Conservation (phyloP, 2,888 invertebrate species). For the Microctonus brassicae region DNA sequence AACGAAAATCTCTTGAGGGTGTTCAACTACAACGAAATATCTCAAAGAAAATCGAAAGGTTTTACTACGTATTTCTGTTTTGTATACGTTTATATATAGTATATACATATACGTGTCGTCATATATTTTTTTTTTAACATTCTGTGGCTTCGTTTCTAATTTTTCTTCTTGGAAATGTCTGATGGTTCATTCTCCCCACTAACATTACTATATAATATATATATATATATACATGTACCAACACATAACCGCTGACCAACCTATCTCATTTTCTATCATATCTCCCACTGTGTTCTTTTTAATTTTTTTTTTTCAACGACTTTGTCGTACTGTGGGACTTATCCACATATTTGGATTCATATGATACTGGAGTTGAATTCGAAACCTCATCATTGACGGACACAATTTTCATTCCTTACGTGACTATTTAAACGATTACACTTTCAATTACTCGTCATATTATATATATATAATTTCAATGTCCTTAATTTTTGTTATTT, state of each 20-base stretch:
- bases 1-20: background rate
- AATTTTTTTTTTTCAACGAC: background rate
- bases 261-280: background rate
- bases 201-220: too few relatives aligned
- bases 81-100: background rate
- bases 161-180: background rate
- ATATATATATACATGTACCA: too few relatives aligned
- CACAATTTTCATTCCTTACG: background rate
- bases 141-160: background rate
- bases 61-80: background rate
- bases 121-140: background rate
- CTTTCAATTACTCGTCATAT: background rate
- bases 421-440: background rate
- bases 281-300: background rate
- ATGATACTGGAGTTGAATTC: background rate
- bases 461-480: background rate
- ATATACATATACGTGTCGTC: background rate
- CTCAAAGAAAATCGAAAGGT: slow-evolving; percentile 7
- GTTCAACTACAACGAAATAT: background rate
- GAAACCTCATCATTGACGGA: background rate
- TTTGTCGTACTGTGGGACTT: background rate
- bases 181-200: background rate
- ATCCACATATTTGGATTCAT: background rate
- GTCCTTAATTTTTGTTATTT: background rate
- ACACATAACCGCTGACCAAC: background rate